Base-by-base conservation (phyloP, 2,888 invertebrate species). In the Anoplius nigerrimus region DNA sequence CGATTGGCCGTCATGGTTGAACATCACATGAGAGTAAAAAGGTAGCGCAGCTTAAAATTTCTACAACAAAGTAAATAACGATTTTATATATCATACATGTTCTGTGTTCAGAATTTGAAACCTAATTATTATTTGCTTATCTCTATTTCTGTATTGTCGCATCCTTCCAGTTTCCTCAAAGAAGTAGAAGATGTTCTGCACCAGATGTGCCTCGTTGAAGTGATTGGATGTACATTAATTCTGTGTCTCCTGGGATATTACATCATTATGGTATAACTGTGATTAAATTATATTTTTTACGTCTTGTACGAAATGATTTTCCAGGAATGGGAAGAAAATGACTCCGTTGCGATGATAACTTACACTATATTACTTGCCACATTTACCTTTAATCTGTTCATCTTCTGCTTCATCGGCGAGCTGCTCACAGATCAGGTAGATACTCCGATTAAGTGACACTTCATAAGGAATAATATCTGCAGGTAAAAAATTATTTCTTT, bases 341-440 rank as follows among this genome's bases (percentile, higher is more conserved):
- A 66, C 24, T 18, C 46, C 45, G 13, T 54, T 2, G 62, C 53
- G 24, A 53, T 51, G 21, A 6, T 68, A 6, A 27, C 46, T 0
- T 21, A 60, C 20, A 24, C 43, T 4, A 56, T 63, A 55, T 27
- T 71, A 55, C 53, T 69, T 5, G 8, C 79, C 34, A 83, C 84
- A 0, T 82, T 85, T 48, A 81, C 75, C 0, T 83, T 83, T 24
- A 84, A 84, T 60, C 83, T 85, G 56, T 82, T 81, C 24, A 80
- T 85, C 69, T 80, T 82, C 59, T 84, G 84, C 56, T 83, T 80
- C 62, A 84, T 84, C 48, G 84, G 84, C 0, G 82, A 85, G 70
- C 69, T 77, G 67, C 74, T 84, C 15, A 77, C 71, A 0, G 79
- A 76, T 58, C 76, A 83, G 71, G 83, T 83, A 66, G 5, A 24